Evolutionary conservation across 2,113 vertebrate genomes (phyloP).

Genomic region (Alouatta palliata): DNA sequence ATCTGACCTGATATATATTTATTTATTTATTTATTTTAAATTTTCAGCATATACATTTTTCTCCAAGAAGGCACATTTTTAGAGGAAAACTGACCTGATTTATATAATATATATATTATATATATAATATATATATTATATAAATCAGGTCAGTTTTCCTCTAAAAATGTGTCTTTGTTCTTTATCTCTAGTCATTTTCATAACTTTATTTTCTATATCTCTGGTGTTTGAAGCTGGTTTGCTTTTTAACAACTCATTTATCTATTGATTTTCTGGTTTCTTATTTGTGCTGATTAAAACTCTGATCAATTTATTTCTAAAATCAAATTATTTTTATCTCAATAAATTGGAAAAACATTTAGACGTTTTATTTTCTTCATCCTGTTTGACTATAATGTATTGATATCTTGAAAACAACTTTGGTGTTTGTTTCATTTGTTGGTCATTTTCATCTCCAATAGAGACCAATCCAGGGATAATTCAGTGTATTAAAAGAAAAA

Average conservation of each 20-base stretch:
- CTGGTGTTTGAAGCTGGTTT: background rate
- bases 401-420: background rate
- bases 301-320: background rate
- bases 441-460: background rate
- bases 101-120: too few relatives aligned
- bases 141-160: too few relatives aligned
- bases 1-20: too few relatives aligned
- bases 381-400: background rate
- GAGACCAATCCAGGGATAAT: background rate
- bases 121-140: too few relatives aligned
- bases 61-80: too few relatives aligned
- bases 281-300: background rate
- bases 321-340: background rate
- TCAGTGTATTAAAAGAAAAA: background rate
- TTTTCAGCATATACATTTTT: too few relatives aligned
- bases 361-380: background rate
- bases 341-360: background rate
- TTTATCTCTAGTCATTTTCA: background rate
- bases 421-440: background rate
- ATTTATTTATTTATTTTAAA: too few relatives aligned
- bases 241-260: background rate
- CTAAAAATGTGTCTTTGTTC: background rate
- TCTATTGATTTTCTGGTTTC: background rate
- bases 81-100: too few relatives aligned
- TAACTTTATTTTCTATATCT: constrained; percentile 18